Evolutionary conservation across 1,140 invertebrate genomes (phyloP), one percentile per base, ranked within the genome.

Genomic region (Drosophila takahashii): DNA sequence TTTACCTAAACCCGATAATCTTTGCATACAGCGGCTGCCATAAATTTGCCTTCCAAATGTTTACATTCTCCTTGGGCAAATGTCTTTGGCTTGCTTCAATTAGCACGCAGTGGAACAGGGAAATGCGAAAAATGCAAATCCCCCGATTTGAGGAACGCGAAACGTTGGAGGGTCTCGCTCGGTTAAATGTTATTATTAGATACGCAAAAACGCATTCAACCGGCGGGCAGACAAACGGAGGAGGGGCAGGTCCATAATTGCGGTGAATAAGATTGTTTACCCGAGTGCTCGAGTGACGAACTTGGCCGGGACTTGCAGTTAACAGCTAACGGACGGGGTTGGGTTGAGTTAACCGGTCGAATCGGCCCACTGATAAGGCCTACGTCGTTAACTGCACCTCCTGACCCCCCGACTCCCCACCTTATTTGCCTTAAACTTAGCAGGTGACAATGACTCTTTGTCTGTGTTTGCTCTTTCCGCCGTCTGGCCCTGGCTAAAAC

Each of bases 361-460:
- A 47, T 39, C 26, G 64, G 34, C 29, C 37, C 45, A 51, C 59
- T 67, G 67, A 71, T 71, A 71, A 71, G 64, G 26, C 61, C 53
- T 5, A 60, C 54, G 22, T 41, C 16, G 32, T 45, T 36, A 22
- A 44, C 47, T 69, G 48, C 41, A 22, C 37, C 41, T 48, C 29
- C 47, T 5, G 8, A 6, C 10, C 16, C 16, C 9, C 18, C 44
- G 16, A 3, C 2, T 44, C n/a, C 18, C n/a, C 48, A 64, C 37
- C 60, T 78, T 78, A 83, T 71, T 71, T 70, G 50, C 76, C 45
- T 29, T 45, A 32, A 42, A 81, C 79, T 83, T 81, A 60, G 41
- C 79, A 44, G 65, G 58, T 58, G 75, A 84, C 80, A 83, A 79
- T 75, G 79, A 84, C 80, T 84, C 70, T 67, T 67, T 79, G 79